Evolutionary conservation across 2,797 vertebrate genomes (phyloP).

Genomic region (Tinamus major): DNA sequence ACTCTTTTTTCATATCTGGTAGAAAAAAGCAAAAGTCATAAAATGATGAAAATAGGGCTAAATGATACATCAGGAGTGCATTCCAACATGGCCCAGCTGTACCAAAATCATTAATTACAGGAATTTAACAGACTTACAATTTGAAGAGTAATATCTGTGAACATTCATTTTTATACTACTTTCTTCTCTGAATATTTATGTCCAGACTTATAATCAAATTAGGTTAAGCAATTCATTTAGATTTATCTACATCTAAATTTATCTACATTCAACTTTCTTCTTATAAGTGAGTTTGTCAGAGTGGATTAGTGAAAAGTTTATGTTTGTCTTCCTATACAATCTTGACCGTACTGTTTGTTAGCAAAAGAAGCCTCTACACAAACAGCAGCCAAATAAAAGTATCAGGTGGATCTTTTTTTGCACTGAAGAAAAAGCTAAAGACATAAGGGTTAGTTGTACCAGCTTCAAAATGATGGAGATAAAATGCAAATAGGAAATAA

Average conservation of each 20-base stretch:
- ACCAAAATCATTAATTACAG: background rate
- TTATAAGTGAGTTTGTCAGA: background rate
- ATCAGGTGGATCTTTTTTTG: background rate
- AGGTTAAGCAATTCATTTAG: background rate
- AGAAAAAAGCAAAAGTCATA: background rate
- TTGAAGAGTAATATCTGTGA: background rate
- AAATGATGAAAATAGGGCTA: background rate
- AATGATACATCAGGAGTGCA: background rate
- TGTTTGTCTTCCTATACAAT: background rate
- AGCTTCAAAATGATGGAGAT: background rate
- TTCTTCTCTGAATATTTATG: background rate
- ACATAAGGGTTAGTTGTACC: rapidly evolving
- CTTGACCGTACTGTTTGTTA: background rate
- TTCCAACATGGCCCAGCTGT: background rate
- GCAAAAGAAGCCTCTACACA: background rate
- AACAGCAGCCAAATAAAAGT: background rate
- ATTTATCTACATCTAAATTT: background rate
- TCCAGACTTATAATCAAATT: background rate
- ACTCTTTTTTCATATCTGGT: background rate
- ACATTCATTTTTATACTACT: background rate
- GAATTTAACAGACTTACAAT: background rate
- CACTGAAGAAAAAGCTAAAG: background rate
- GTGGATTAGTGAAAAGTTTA: background rate
- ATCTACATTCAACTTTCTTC: background rate
- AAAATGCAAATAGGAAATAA: background rate